These are phyloP conservation scores for Phrynocephalus vlangalii DNA, from an alignment of 2,797 vertebrate species.

Conservation along the genomic window DNA sequence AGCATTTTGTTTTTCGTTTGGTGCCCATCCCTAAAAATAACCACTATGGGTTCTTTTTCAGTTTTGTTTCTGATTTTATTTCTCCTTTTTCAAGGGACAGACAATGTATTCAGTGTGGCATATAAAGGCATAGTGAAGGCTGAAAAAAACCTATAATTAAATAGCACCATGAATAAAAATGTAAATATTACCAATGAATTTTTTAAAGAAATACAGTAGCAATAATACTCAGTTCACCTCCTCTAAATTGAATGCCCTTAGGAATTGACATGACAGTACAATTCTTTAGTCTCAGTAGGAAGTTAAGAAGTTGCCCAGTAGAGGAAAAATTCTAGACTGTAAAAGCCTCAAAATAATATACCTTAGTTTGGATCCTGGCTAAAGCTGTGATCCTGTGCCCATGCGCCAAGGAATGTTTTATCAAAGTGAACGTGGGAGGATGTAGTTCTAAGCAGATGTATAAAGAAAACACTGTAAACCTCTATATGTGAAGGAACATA, in stretches of 20 bases:
- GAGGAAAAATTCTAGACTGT: background rate
- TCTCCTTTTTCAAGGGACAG: background rate
- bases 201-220: background rate
- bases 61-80: constrained; percentile 9
- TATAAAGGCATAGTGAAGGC: background rate
- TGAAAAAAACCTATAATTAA: background rate
- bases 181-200: background rate
- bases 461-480: background rate
- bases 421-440: background rate
- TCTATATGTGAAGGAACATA: too few relatives aligned
- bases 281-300: background rate
- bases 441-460: too few relatives aligned
- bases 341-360: background rate
- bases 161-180: background rate
- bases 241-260: background rate
- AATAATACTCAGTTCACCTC: background rate
- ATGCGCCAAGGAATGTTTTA: background rate
- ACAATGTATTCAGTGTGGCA: background rate
- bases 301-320: background rate
- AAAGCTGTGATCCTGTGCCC: too few relatives aligned
- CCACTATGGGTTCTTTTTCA: background rate
- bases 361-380: background rate
- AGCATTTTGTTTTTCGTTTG: too few relatives aligned
- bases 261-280: background rate
- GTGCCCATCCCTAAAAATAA: too few relatives aligned